These are phyloP conservation scores for Folsomia candida DNA, from an alignment of 2,888 invertebrate species.

Conservation along the genomic window DNA sequence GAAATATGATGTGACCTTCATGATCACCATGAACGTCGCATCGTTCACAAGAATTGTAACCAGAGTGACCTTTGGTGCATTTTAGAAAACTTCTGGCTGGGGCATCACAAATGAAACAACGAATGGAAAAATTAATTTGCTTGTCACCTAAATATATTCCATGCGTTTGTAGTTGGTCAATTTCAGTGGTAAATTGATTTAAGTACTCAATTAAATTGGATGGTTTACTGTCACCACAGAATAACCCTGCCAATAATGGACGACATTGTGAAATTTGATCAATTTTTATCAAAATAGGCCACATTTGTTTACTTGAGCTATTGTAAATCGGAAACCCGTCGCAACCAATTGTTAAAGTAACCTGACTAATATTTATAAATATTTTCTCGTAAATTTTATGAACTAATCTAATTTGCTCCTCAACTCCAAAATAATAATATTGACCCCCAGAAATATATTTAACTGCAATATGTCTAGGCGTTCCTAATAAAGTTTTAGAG, in stretches of 20 bases:
- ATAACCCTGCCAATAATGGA: background rate
- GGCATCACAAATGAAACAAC: constrained; percentile 17
- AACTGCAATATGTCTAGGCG: background rate
- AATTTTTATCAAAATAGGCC: constrained; percentile 9
- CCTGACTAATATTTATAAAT: background rate
- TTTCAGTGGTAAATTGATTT: background rate
- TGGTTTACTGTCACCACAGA: constrained; percentile 6
- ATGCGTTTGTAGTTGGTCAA: background rate
- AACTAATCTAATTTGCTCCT: background rate
- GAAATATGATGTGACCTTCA: background rate
- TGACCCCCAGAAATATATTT: background rate
- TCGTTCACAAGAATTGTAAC: constrained; percentile 10
- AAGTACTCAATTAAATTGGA: background rate
- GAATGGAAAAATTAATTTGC: background rate
- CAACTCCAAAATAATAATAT: constrained; percentile 11
- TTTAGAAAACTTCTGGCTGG: constrained; percentile 24
- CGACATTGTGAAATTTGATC: background rate
- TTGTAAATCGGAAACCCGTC: background rate
- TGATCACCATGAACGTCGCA: constrained; percentile 15
- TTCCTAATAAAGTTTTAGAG: constrained; percentile 8
- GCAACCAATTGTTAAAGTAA: background rate
- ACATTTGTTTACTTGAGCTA: constrained; percentile 1
- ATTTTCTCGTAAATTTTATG: background rate
- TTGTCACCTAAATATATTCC: background rate
- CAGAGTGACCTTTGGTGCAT: constrained; percentile 12